phyloP scores from a whole-genome alignment of 2,797 vertebrate species.

The Danio kyathit region DNA sequence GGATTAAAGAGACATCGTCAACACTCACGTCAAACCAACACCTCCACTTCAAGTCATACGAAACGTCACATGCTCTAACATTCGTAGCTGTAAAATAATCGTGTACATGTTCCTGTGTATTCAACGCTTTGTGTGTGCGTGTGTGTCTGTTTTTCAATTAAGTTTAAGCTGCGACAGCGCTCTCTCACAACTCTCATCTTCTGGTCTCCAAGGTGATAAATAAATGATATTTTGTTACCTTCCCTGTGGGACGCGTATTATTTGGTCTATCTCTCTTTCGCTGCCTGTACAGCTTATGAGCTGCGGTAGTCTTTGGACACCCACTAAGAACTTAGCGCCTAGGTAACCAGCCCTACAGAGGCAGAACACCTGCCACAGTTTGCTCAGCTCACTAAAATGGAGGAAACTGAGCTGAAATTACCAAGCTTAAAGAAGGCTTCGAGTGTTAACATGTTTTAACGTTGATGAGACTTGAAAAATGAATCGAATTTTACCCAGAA shows the following conservation, averaged over 20 bases:
- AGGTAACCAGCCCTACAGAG: slow-evolving; percentile 50
- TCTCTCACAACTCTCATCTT: slow-evolving; percentile 43
- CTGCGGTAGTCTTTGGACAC: slow-evolving; percentile 41
- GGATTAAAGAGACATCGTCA: slow-evolving; percentile 52
- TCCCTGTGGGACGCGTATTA: slow-evolving; percentile 58
- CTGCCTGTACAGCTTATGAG: slow-evolving; percentile 44
- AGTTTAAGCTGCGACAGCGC: slow-evolving; percentile 38
- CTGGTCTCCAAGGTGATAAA: slow-evolving; percentile 65
- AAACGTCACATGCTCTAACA: slow-evolving; percentile 17
- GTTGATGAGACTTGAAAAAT: no score
- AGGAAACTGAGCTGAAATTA: neutral
- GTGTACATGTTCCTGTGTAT: neutral
- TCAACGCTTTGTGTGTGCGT: slow-evolving; percentile 12
- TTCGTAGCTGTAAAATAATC: neutral
- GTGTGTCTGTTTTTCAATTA: slow-evolving; percentile 38
- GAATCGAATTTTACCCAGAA: no score
- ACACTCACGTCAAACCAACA: slow-evolving; percentile 38
- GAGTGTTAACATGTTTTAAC: neutral
- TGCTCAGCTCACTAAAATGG: slow-evolving; percentile 17
- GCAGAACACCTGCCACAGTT: slow-evolving; percentile 35
- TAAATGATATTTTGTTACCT: slow-evolving; percentile 60
- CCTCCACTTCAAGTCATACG: slow-evolving; percentile 48
- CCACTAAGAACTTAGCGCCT: slow-evolving; percentile 57
- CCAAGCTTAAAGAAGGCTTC: neutral
- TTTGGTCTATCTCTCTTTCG: slow-evolving; percentile 55